These are phyloP conservation scores for Phoeniculus purpureus DNA, from an alignment of 2,797 vertebrate genomes.

Conservation along the genomic window DNA sequence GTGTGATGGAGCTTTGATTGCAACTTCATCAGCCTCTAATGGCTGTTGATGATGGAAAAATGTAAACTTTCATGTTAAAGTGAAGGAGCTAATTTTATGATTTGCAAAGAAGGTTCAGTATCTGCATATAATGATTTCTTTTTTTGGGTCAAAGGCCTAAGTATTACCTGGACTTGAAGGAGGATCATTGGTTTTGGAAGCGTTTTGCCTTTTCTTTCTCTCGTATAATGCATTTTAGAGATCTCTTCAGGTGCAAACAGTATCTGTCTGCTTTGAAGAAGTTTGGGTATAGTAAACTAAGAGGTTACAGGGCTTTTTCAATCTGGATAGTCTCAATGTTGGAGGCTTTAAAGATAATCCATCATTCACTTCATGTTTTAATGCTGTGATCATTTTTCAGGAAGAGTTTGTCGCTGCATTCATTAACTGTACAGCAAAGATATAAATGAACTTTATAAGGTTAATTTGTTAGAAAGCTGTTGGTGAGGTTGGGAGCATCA, in stretches of 20 bases:
- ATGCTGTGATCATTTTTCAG: not conserved
- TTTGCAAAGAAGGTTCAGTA: not conserved
- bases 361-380: not conserved
- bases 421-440: not conserved
- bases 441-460: not conserved
- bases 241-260: not conserved
- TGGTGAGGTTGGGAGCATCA: fast-evolving
- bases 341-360: not conserved
- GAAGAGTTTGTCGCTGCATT: not conserved
- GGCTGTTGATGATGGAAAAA: not conserved
- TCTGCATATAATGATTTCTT: not conserved
- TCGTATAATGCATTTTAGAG: not conserved
- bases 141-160: not conserved
- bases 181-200: not conserved
- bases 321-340: not conserved
- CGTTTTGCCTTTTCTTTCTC: not conserved
- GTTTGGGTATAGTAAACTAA: not conserved
- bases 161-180: not conserved
- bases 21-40: not conserved
- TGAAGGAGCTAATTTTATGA: not conserved
- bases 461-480: not conserved
- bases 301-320: not conserved
- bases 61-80: not conserved
- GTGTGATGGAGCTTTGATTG: not conserved
- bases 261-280: not conserved